Conservation (phyloP, 2,797 vertebrate genomes). For the Lagorchestes hirsutus region DNA sequence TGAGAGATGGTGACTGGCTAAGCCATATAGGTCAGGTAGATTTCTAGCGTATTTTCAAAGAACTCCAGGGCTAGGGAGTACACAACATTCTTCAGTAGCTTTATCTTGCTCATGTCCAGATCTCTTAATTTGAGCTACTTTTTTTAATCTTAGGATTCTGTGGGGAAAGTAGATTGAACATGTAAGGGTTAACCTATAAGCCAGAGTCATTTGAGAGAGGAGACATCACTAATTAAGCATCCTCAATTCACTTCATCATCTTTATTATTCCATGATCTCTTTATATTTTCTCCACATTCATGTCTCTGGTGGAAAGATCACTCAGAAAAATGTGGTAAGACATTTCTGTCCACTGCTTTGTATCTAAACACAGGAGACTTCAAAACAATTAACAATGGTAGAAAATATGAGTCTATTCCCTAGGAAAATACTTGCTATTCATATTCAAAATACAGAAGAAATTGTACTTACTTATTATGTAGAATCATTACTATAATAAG, state of each 20-base stretch:
- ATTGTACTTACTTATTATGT: conserved; percentile 65
- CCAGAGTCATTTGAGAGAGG: conserved; percentile 1
- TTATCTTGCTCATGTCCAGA: background rate
- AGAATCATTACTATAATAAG: conserved; percentile 78
- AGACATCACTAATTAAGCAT: background rate
- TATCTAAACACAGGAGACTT: conserved; percentile 49
- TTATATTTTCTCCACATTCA: conserved; percentile 22
- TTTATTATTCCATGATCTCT: conserved; percentile 41
- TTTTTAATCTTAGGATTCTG: background rate
- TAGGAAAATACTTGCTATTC: conserved; percentile 65
- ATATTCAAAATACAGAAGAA: conserved; percentile 74
- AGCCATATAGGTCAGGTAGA: background rate
- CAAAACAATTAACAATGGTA: conserved; percentile 62
- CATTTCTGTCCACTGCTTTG: conserved; percentile 57
- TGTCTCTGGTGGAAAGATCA: conserved; percentile 42
- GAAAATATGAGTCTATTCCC: conserved; percentile 65
- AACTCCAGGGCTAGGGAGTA: background rate
- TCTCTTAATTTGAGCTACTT: conserved; percentile 19
- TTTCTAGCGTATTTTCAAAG: background rate
- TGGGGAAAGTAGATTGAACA: conserved; percentile 21
- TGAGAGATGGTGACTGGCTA: background rate
- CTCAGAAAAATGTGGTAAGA: conserved; percentile 9
- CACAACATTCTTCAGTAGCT: background rate
- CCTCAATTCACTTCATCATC: background rate
- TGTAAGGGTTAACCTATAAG: background rate